A percentile compares a stretch with the other conserved stretches of the same genome.
These are phyloP conservation scores for Grammomys surdaster DNA, from an alignment of 2,113 vertebrate species.

Conservation along the genomic window DNA sequence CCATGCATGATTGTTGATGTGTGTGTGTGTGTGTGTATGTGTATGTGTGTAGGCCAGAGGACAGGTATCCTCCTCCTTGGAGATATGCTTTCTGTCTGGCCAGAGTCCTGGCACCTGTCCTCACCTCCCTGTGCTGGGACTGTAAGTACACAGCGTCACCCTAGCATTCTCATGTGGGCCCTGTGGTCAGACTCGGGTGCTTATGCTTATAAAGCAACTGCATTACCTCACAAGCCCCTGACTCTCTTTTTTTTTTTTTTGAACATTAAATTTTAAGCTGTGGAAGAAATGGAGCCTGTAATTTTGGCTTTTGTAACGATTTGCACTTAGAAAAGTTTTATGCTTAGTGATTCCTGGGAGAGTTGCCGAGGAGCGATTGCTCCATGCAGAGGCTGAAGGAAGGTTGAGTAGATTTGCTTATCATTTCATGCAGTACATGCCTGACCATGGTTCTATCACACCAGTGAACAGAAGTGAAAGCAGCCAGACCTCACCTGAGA, in stretches of 20 bases:
- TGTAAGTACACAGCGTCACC: not conserved
- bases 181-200: no score
- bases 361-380: not conserved
- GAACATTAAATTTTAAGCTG: not conserved
- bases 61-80: not conserved
- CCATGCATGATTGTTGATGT: not conserved
- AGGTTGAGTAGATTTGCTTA: not conserved
- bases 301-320: not conserved
- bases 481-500: not conserved
- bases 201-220: no score
- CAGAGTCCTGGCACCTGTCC: not conserved
- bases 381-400: constrained; percentile 2
- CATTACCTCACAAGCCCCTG: not conserved
- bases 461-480: not conserved
- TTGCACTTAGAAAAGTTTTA: not conserved
- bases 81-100: not conserved
- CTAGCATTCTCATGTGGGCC: not conserved
- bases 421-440: not conserved
- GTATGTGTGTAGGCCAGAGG: not conserved
- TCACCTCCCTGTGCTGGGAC: not conserved
- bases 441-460: not conserved
- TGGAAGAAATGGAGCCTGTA: not conserved
- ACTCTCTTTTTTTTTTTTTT: not conserved
- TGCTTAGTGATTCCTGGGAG: not conserved
- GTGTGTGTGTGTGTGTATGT: not conserved